Percentiles rank a stretch among this genome's conserved stretches.
These are phyloP conservation scores for Catostylus mosaicus DNA, from an alignment of 30 jellyfish, hydroid and myxozoan species.

Conservation along the genomic window DNA sequence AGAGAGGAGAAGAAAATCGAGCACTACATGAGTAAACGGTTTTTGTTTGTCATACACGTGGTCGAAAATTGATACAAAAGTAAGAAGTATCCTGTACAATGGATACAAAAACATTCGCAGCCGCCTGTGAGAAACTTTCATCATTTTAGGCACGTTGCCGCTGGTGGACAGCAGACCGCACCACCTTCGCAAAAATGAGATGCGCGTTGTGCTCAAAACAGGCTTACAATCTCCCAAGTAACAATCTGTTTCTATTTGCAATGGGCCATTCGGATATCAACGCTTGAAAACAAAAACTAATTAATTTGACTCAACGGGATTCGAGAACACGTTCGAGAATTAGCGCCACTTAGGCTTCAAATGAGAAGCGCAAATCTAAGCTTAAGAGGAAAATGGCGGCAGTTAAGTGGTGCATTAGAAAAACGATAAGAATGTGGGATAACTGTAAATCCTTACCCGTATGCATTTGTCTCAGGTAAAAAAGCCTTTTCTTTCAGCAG, in stretches of 20 bases:
- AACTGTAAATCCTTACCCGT: neutral
- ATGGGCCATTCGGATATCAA: constrained; percentile 1
- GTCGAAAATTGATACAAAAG: constrained; percentile 75
- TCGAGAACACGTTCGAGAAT: neutral
- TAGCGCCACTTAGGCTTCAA: constrained; percentile 1
- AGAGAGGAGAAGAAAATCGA: constrained; percentile 32
- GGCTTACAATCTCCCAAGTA: neutral
- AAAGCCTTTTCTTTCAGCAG: no score
- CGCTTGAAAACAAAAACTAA: neutral
- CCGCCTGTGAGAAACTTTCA: constrained; percentile 36
- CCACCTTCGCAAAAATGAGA: no score
- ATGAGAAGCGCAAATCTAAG: neutral
- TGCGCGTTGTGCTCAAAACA: neutral
- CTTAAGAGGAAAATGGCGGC: neutral
- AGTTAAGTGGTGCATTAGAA: neutral
- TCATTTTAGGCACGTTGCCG: constrained; percentile 10
- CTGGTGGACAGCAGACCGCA: constrained; percentile 2
- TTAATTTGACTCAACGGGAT: constrained; percentile 1
- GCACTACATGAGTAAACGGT: constrained; percentile 68
- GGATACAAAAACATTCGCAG: constrained; percentile 13
- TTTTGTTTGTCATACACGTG: constrained; percentile 68
- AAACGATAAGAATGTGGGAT: neutral
- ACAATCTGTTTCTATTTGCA: constrained; percentile 21
- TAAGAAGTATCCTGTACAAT: constrained; percentile 39
- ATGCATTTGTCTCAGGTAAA: neutral